Evolutionary conservation across 2,888 invertebrate genomes (phyloP).

Genomic region (Hirtodrosophila alboralis): DNA sequence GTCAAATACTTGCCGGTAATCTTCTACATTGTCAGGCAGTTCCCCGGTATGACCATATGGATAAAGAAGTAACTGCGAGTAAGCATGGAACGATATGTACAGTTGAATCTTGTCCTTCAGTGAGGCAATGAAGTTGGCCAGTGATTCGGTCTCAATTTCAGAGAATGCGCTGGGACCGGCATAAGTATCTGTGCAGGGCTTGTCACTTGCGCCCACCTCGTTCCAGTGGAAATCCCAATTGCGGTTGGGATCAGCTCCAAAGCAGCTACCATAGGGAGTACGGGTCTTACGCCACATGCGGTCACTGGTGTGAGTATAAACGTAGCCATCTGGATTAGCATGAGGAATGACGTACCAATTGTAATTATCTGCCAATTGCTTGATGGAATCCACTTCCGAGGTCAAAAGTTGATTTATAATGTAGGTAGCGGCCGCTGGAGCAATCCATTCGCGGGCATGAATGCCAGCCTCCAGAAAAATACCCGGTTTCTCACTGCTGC

Average conservation of each 20-base stretch:
- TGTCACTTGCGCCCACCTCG: conserved; percentile 85
- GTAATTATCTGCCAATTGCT: conserved; percentile 85
- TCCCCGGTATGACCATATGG: conserved; percentile 89
- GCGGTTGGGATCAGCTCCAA: conserved; percentile 90
- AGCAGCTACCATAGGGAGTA: conserved; percentile 85
- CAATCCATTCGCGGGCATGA: conserved; percentile 91
- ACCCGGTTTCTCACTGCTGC: conserved; percentile 84
- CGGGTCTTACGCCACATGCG: conserved; percentile 89
- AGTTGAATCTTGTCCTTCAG: conserved; percentile 85
- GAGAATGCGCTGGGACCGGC: conserved; percentile 89
- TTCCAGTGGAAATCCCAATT: conserved; percentile 91
- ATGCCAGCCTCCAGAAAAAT: conserved; percentile 88
- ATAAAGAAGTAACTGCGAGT: conserved; percentile 88
- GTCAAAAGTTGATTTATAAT: conserved; percentile 87
- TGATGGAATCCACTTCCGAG: conserved; percentile 85
- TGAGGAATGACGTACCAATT: conserved; percentile 91
- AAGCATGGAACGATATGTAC: conserved; percentile 91
- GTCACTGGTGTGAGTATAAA: conserved; percentile 85
- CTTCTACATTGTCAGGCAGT: conserved; percentile 85
- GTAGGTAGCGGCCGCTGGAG: conserved; percentile 87
- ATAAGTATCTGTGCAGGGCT: conserved; percentile 87
- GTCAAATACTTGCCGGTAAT: conserved; percentile 83
- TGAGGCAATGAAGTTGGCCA: conserved; percentile 86
- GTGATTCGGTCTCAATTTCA: conserved; percentile 85
- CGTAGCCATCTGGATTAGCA: conserved; percentile 92